Percentiles rank a stretch among this genome's conserved stretches.
phyloP scores from a whole-genome alignment of 2,888 invertebrate genomes.

The Cheilosia pagana region DNA sequence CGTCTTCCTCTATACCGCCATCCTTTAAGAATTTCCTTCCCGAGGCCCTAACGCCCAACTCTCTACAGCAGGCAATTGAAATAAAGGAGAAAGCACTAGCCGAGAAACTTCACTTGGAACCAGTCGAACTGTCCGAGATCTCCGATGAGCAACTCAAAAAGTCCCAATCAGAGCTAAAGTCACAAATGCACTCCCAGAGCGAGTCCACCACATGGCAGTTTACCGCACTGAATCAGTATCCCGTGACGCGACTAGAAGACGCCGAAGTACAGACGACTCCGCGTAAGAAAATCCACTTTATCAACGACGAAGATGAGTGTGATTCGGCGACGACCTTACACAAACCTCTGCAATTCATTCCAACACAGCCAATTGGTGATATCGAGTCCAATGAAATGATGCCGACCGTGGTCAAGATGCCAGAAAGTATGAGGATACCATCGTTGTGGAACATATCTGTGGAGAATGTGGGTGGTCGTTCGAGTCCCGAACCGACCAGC shows the following conservation, averaged over 20 bases:
- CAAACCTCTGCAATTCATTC: slow-evolving; percentile 77
- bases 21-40: slow-evolving; percentile 82
- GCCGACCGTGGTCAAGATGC: slow-evolving; percentile 77
- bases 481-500: slow-evolving; percentile 62
- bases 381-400: slow-evolving; percentile 64
- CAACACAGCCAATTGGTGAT: slow-evolving; percentile 73
- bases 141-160: slow-evolving; percentile 77
- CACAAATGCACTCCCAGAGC: slow-evolving; percentile 56
- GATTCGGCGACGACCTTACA: slow-evolving; percentile 39
- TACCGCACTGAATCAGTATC: slow-evolving; percentile 48
- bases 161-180: slow-evolving; percentile 69
- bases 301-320: slow-evolving; percentile 62
- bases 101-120: slow-evolving; percentile 79
- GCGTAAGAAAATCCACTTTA: slow-evolving; percentile 76
- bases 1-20: slow-evolving; percentile 77
- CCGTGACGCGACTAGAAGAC: slow-evolving; percentile 77
- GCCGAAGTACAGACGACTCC: slow-evolving; percentile 80
- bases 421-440: slow-evolving; percentile 85
- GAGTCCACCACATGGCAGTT: slow-evolving; percentile 60
- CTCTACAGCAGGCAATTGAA: slow-evolving; percentile 89
- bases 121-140: slow-evolving; percentile 78
- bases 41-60: slow-evolving; percentile 86
- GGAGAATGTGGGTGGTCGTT: slow-evolving; percentile 81
- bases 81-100: slow-evolving; percentile 88
- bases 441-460: slow-evolving; percentile 84